Conservation (phyloP, 2,113 vertebrate species). For the Pristiophorus japonicus region DNA sequence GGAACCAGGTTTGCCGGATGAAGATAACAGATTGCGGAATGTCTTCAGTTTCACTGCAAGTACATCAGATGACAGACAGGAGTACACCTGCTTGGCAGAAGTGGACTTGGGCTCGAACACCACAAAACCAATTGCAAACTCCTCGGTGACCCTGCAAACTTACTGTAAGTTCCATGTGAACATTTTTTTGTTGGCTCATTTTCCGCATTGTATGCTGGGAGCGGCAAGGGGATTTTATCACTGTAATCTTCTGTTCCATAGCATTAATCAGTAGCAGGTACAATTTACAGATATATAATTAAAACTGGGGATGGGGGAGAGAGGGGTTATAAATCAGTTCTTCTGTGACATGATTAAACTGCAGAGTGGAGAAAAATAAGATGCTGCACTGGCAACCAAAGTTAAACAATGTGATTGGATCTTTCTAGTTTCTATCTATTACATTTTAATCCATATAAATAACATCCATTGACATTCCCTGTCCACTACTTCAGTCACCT, state of each 20-base stretch:
- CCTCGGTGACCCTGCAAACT: background rate
- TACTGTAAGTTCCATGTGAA: background rate
- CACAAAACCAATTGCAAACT: background rate
- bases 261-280: background rate
- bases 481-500: too few species aligned
- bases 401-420: background rate
- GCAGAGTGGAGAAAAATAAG: background rate
- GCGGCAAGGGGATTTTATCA: constrained; percentile 68
- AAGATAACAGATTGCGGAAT: background rate
- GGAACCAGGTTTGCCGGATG: background rate
- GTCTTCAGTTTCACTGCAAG: background rate
- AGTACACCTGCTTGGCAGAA: constrained; percentile 21
- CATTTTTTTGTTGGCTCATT: constrained; percentile 84
- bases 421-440: background rate
- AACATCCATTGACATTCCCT: too few species aligned
- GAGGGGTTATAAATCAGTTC: constrained; percentile 10
- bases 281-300: background rate
- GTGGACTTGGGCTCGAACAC: background rate
- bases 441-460: too few species aligned
- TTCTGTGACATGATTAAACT: background rate
- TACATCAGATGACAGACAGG: background rate
- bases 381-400: background rate
- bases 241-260: background rate
- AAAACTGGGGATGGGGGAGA: background rate
- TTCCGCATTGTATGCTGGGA: constrained; percentile 95